Conservation (phyloP, 1,140 invertebrate genomes). For the Pollicipes pollicipes region DNA sequence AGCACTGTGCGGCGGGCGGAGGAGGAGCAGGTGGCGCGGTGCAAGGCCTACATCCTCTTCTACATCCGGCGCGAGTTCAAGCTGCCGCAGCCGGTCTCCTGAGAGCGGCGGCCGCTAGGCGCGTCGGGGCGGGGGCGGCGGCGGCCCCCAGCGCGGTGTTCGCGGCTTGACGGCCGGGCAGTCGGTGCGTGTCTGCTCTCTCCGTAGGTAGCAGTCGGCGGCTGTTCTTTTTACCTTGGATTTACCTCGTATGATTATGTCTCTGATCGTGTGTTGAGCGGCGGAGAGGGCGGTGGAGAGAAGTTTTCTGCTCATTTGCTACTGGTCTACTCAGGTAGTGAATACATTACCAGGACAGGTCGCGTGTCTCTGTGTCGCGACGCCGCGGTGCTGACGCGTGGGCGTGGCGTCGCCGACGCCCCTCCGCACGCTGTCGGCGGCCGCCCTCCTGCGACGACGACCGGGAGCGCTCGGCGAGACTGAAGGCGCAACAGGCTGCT, state of each 20-base stretch:
- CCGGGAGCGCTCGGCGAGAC: too few species aligned
- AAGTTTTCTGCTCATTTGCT: background rate
- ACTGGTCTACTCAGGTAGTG: background rate
- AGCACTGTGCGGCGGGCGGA: constrained; percentile 58
- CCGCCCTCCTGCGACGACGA: too few species aligned
- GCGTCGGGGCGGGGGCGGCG: too few species aligned
- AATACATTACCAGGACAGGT: background rate
- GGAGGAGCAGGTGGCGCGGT: constrained; percentile 46
- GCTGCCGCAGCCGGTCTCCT: constrained; percentile 13
- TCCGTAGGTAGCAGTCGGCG: background rate
- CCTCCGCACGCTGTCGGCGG: too few species aligned
- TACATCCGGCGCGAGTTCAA: constrained; percentile 50
- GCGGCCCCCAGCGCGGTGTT: too few species aligned
- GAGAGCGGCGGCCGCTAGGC: background rate
- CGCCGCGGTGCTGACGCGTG: too few species aligned
- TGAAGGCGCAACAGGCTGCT: too few species aligned
- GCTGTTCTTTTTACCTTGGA: background rate
- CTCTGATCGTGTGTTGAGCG: constrained; percentile 1
- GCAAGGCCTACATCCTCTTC: constrained; percentile 72
- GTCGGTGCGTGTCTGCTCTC: background rate
- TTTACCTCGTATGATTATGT: background rate
- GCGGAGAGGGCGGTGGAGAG: background rate
- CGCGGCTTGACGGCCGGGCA: too few species aligned
- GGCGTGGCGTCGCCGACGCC: too few species aligned
- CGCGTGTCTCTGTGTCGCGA: too few species aligned